Base-by-base conservation (phyloP, 2,797 vertebrate species). In the Coreius guichenoti region DNA sequence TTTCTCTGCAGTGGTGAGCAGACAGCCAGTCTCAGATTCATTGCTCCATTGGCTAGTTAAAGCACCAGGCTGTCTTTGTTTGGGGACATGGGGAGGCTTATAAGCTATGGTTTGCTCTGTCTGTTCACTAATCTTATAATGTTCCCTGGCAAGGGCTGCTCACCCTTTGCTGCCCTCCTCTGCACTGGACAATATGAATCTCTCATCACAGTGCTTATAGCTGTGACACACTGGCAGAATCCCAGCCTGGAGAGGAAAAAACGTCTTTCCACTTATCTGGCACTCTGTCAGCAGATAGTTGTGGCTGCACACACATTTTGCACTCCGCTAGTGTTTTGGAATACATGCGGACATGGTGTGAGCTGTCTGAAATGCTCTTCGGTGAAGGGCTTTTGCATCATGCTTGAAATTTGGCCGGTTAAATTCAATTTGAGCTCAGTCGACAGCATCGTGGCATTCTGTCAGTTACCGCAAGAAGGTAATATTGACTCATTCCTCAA, bases 161-260 rank as follows among this genome's bases (percentile, higher is more conserved):
- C 84, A 89, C 90, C 90, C 89, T 68, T 82, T 58, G 80, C 89
- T 87, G 85, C 89, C 87, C 86, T 84, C 79, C 84, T 91, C 88
- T 90, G 86, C 89, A 86, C 91, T 83, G 89, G 87, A 90, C 93
- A 91, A 92, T 89, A 88, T 90, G 92, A 92, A 91, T 93, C 94
- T 93, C 90, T 93, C 93, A 92, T 93, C 92, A 88, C 92, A 89
- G 88, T 90, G 89, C 89, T 92, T 94, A 92, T 93, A 94, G 88
- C 92, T 89, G 87, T 90, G 92, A 92, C 92, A 92, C 90, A 82
- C 92, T 90, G 92, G 92, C 93, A 90, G 86, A 87, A 90, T 92
- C 88, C 91, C 90, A 91, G 91, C 88, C 92, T 92, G 91, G 93
- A 91, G 91, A 94, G 88, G 90, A 93, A 90, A 90, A 87, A 92